Conservation (phyloP, 2,797 vertebrate species). For the Sebastes diploproa region DNA sequence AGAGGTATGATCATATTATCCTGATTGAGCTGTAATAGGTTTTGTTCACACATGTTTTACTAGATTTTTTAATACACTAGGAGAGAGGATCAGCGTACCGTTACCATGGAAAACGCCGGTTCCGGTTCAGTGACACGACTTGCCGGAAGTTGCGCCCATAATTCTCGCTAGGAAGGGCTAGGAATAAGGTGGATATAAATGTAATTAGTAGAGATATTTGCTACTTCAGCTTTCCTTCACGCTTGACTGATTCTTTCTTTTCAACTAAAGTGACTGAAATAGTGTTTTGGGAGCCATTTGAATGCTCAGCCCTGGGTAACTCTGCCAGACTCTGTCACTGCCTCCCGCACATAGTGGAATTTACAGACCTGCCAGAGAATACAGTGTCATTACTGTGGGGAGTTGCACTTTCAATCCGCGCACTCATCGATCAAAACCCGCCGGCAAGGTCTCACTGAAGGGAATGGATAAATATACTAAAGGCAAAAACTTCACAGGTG, state of each 20-base stretch:
- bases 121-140: too few relatives aligned
- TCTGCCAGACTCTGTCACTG: slow-evolving; percentile 49
- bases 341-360: slow-evolving; percentile 52
- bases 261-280: slow-evolving; percentile 25
- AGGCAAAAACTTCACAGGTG: slow-evolving; percentile 16
- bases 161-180: rapidly evolving
- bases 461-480: slow-evolving; percentile 34
- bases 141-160: too few relatives aligned
- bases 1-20: too few relatives aligned
- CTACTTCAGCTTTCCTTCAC: slow-evolving; percentile 34
- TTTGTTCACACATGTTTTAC: too few relatives aligned
- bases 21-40: too few relatives aligned
- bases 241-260: slow-evolving; percentile 28
- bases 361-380: slow-evolving; percentile 66
- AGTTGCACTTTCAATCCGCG: slow-evolving; percentile 47
- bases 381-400: slow-evolving; percentile 56
- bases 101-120: too few relatives aligned
- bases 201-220: slow-evolving; percentile 34
- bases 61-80: too few relatives aligned
- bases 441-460: slow-evolving; percentile 40
- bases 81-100: too few relatives aligned
- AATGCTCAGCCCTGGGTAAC: slow-evolving; percentile 54
- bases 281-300: slow-evolving; percentile 62
- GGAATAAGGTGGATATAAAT: background rate
- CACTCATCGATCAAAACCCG: slow-evolving; percentile 53